Base-by-base conservation (phyloP, 2,113 vertebrate genomes). In the Corythaeola cristata region DNA sequence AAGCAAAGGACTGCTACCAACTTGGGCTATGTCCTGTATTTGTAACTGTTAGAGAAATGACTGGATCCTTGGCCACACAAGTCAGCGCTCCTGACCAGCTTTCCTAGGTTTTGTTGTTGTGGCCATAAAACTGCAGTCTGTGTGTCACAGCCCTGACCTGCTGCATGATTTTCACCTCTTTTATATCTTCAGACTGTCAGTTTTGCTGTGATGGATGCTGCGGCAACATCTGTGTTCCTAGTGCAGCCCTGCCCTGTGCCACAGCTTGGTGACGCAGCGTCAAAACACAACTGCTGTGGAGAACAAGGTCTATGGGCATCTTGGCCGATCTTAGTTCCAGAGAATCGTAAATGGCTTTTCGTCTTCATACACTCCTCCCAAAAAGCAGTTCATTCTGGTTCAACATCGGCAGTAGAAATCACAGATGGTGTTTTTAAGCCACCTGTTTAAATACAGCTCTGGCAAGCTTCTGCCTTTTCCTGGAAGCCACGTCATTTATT, bases 381-480 rank as follows among this genome's bases (percentile, higher is more conserved):
- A 45, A 81, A 66, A 84, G 60, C 76, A 81, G 74, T 52, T 89
- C 22, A 12, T 74, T 87, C 60, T 84, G 84, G 47, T 81, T 94
- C 30, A 79, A 66, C 44, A 32, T 15, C 37, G 63, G 95, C 82
- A 94, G 74, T 79, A 85, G 88, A 95, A 90, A 62, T 88, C 85
- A 83, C 92, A 94, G 88, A 92, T 92, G 92, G 79, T 95, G 79
- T 69, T 96, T 96, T 83, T 74, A 77, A 95, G 63, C 80, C 73
- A 93, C 93, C 37, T 84, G 83, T 86, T 96, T 84, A 77, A 95
- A 88, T 82, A 75, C 60, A 82, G 49, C 49, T 78, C 71, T 95
- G 96, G 49, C 60, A 89, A 91, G 28, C 56, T 49, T 68, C 44
- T 21, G 12, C 6, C 44, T 49, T 89, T 90, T 88, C 62, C 74